Percentiles rank a stretch among this genome's conserved stretches.
Evolutionary conservation across 2,888 invertebrate genomes (phyloP).

Genomic region (Brachylomia viminalis): DNA sequence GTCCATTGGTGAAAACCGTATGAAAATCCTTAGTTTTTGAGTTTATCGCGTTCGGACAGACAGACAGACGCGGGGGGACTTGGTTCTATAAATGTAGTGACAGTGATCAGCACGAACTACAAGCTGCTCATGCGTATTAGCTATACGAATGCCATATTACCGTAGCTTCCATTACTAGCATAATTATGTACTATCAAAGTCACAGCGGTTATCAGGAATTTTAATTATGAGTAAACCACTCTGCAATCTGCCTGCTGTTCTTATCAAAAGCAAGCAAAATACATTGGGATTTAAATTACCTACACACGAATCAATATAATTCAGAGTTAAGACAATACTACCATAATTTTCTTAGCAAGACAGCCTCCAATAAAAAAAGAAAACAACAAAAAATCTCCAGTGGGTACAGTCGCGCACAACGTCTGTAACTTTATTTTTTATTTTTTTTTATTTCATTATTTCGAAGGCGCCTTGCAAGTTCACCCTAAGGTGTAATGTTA

Average conservation of each 20-base stretch:
- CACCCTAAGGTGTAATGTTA: slow-evolving; percentile 63
- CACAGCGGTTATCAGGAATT: neutral
- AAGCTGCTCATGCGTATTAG: no score
- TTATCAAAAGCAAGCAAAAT: slow-evolving; percentile 2
- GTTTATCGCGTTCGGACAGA: no score
- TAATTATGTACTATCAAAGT: neutral
- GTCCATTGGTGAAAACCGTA: neutral
- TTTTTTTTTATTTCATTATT: slow-evolving; percentile 52
- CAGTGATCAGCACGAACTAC: no score
- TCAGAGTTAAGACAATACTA: slow-evolving; percentile 17
- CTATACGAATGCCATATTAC: neutral
- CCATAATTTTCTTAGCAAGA: slow-evolving; percentile 22
- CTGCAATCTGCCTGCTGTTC: neutral
- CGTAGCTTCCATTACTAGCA: neutral
- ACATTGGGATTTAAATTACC: slow-evolving; percentile 1
- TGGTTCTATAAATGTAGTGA: no score
- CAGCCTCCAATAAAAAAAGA: neutral
- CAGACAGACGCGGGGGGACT: no score
- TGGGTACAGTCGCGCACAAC: slow-evolving; percentile 55
- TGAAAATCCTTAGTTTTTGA: no score
- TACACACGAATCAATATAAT: neutral
- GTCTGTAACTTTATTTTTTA: slow-evolving; percentile 28
- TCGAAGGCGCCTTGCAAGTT: slow-evolving; percentile 46
- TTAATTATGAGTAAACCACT: neutral
- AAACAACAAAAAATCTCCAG: slow-evolving; percentile 20